These are phyloP conservation scores for Pangasius djambal DNA, from an alignment of 2,797 vertebrate species.

Conservation along the genomic window DNA sequence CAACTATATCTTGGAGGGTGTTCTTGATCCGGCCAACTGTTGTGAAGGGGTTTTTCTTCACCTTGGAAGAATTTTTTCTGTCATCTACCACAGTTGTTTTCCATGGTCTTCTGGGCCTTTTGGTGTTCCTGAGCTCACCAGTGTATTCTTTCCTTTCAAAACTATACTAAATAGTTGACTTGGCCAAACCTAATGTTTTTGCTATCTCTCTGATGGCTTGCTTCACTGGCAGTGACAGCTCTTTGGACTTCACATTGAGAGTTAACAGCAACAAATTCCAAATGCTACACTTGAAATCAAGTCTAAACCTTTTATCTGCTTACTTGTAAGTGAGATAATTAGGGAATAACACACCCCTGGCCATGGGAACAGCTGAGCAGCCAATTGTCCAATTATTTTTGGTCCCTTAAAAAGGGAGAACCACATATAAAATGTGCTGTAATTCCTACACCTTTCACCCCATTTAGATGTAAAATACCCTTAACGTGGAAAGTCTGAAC, in stretches of 20 bases:
- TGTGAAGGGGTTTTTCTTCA: conserved; percentile 57
- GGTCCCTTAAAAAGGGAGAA: not conserved
- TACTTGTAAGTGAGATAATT: not conserved
- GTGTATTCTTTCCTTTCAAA: not conserved
- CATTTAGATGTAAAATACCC: not conserved
- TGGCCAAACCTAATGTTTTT: no score
- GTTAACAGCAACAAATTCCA: not conserved
- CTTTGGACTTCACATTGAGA: not conserved
- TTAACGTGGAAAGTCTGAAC: not conserved
- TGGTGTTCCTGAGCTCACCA: not conserved
- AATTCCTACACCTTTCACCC: not conserved
- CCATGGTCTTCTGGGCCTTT: not conserved
- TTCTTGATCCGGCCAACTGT: conserved; percentile 59
- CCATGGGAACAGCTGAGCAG: no score
- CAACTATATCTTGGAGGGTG: conserved; percentile 27
- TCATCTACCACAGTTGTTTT: not conserved
- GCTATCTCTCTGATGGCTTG: not conserved
- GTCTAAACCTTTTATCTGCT: not conserved
- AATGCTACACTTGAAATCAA: not conserved
- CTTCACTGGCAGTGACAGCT: not conserved
- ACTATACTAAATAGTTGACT: not conserved
- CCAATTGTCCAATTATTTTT: not conserved
- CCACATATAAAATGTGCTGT: not conserved
- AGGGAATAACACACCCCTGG: not conserved
- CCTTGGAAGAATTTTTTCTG: conserved; percentile 51